phyloP scores from a whole-genome alignment of 2,113 vertebrate genomes.

The Microtus richardsoni region DNA sequence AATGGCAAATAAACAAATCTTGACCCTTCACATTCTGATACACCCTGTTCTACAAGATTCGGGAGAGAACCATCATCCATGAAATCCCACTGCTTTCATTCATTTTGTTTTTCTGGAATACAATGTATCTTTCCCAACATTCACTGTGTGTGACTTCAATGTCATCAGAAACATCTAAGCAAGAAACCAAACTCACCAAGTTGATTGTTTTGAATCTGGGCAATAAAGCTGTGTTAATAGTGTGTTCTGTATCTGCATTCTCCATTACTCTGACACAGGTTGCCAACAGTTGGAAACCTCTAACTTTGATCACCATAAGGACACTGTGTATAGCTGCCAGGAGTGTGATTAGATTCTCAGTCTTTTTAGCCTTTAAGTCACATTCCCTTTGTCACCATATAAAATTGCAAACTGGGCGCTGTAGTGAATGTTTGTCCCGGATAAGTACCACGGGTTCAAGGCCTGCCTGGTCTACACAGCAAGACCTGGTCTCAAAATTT shows the following conservation, averaged over 20 bases:
- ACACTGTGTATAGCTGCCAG: background rate
- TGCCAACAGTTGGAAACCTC: background rate
- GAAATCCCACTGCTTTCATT: background rate
- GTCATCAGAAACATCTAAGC: background rate
- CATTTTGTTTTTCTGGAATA: background rate
- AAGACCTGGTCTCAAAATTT: background rate
- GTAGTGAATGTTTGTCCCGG: background rate
- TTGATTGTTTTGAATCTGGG: background rate
- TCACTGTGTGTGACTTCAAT: background rate
- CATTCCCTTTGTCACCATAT: too few relatives aligned
- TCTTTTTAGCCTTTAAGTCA: background rate
- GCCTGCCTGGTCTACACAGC: background rate
- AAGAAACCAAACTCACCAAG: background rate
- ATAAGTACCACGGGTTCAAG: background rate
- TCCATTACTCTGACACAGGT: fast-evolving
- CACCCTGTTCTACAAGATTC: background rate
- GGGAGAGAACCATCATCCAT: background rate
- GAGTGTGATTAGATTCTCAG: background rate
- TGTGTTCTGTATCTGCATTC: background rate
- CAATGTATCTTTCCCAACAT: background rate
- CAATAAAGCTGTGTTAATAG: fast-evolving
- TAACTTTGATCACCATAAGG: background rate
- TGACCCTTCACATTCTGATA: background rate
- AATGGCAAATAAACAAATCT: background rate
- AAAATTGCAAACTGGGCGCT: background rate